Conservation (phyloP, 2,113 vertebrate species). For the Lophius piscatorius region DNA sequence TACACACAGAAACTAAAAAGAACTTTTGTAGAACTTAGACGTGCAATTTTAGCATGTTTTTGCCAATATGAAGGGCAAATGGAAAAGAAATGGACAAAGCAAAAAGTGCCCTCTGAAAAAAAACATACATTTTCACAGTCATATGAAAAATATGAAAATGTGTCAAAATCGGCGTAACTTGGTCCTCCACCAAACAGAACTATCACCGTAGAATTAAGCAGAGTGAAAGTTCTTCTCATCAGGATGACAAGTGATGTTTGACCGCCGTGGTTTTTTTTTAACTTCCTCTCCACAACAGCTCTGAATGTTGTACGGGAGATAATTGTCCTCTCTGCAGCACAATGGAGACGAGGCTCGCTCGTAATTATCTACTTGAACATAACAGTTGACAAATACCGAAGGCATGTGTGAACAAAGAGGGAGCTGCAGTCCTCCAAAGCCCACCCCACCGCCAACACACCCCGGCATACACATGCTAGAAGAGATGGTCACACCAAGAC, state of each 20-base stretch:
- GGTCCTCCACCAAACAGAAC: no score
- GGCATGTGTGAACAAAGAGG: slow-evolving; percentile 54
- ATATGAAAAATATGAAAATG: no score
- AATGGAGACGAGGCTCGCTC: slow-evolving; percentile 40
- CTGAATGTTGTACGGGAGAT: slow-evolving; percentile 32
- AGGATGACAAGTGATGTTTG: slow-evolving; percentile 48
- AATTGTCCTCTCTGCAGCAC: slow-evolving; percentile 33
- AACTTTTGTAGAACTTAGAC: no score
- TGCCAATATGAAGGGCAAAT: no score
- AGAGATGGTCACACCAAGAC: slow-evolving; percentile 34
- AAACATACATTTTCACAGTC: no score
- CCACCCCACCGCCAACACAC: slow-evolving; percentile 31
- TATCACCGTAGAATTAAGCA: slow-evolving; percentile 5
- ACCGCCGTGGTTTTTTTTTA: slow-evolving; percentile 24
- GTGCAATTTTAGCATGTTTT: no score
- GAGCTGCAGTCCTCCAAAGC: slow-evolving; percentile 36
- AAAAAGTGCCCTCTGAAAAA: no score
- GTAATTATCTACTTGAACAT: slow-evolving; percentile 50
- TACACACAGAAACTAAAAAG: no score
- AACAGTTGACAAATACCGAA: slow-evolving; percentile 32
- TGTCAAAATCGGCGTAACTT: slow-evolving; percentile 1
- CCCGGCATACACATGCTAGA: background rate
- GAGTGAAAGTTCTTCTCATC: slow-evolving; percentile 29
- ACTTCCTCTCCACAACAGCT: no score
- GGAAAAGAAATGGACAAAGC: no score